Base-by-base conservation (phyloP, 2,797 vertebrate species). In the Hemitrygon akajei region DNA sequence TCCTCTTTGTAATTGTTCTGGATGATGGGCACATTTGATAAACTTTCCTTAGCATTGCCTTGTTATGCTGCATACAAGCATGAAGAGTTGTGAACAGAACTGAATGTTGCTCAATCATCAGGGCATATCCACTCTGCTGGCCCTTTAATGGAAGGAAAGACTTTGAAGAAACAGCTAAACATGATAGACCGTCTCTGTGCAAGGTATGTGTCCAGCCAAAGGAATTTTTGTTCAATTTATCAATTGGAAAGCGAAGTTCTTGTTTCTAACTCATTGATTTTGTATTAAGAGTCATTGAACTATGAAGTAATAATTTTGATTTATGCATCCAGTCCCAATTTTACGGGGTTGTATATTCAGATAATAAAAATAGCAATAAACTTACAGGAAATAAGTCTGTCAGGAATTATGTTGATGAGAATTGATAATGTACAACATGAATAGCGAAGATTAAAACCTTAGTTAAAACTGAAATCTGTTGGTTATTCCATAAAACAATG, bases 301-400 rank as follows among this genome's bases (percentile, higher is more conserved):
- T 40, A 71, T 91, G 66, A 91, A 25, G 37, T 14, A 30, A 37
- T 20, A 47, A 47, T 40, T 63, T 20, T 37, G 12, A 58, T 87
- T 47, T 91, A 71, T 71, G 16, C 7, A 37, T 71, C 34, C 69
- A 71, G 25, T 71, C 87, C 34, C 87, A 91, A 40, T 40, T 71
- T 71, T 91, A 34, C 34, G 71, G 34, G 63, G 71, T 91, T 91
- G 66, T 87, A 71, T 69, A 91, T 91, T 91, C 18, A 40, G 66
- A 34, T 71, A 18, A 71, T 91, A 91, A 91, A 91, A 91, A 40
- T 91, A 40, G 63, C 60, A n/a, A 63, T 91, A 71, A 71, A 91
- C 66, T 71, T 71, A 37, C 63, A 27, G 22, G n/a, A 91, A 71
- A 91, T 20, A 91, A 40, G 9, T 11, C 69, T 66, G 66, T 91